phyloP scores from a whole-genome alignment of 2,113 vertebrate species.

The Apeltes quadracus region DNA sequence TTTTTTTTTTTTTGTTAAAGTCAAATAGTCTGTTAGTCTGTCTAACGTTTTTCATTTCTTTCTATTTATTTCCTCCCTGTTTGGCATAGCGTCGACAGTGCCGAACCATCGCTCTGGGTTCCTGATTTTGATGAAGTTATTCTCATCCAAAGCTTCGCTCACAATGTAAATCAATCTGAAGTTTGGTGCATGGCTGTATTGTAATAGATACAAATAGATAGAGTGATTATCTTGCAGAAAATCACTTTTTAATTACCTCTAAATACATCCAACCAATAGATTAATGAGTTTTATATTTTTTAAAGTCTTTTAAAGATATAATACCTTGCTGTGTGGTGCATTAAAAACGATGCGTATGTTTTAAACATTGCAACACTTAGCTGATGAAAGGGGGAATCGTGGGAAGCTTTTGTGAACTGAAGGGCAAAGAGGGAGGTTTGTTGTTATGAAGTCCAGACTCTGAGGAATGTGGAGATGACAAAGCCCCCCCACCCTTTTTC shows the following conservation, averaged over 20 bases:
- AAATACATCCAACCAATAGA: neutral
- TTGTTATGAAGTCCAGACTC: neutral
- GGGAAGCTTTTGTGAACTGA: neutral
- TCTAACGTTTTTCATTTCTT: neutral
- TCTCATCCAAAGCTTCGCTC: neutral
- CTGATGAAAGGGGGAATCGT: neutral
- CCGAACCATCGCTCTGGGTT: neutral
- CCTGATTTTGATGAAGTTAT: neutral
- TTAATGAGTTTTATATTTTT: neutral
- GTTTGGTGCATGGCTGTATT: neutral
- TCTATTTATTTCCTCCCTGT: too few species aligned
- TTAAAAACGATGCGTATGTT: neutral
- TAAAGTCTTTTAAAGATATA: neutral
- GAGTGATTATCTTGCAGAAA: neutral
- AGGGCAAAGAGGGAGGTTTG: neutral
- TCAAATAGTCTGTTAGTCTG: neutral
- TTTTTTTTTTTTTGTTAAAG: too few species aligned
- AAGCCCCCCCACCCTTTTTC: conserved; percentile 12
- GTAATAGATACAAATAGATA: neutral
- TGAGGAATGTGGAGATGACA: neutral
- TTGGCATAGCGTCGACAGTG: too few species aligned
- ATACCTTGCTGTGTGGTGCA: neutral
- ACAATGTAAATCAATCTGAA: neutral
- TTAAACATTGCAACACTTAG: neutral
- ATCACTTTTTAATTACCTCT: neutral